Conservation (phyloP, 30 jellyfish, hydroid and myxozoan genomes). For the Chironex yamaguchii region DNA sequence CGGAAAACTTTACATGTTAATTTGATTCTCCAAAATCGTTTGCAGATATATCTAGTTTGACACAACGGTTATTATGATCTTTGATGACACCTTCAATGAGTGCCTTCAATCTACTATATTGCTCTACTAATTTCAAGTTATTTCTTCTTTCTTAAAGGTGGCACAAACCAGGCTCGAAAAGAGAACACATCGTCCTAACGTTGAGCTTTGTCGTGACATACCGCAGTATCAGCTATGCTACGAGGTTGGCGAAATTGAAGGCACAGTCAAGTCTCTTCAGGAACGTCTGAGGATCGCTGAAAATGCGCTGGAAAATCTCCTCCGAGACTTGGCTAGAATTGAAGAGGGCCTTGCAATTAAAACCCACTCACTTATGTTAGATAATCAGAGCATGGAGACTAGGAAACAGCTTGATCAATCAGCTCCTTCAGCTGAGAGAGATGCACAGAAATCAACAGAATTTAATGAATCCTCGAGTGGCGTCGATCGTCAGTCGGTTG, state of each 20-base stretch:
- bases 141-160: slow-evolving; percentile 55
- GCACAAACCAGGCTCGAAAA: slow-evolving; percentile 95
- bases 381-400: slow-evolving; percentile 81
- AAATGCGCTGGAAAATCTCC: slow-evolving; percentile 80
- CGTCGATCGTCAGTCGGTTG: neutral
- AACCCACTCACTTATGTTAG: slow-evolving; percentile 82
- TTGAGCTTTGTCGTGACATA: slow-evolving; percentile 92
- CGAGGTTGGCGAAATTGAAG: slow-evolving; percentile 96
- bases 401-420: slow-evolving; percentile 52
- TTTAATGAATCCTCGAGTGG: neutral
- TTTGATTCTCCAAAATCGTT: too few species aligned
- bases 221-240: slow-evolving; percentile 95
- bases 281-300: slow-evolving; percentile 83
- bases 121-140: neutral
- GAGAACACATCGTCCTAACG: slow-evolving; percentile 86
- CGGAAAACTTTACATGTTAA: too few species aligned
- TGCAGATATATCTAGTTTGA: too few species aligned
- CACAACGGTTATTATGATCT: too few species aligned
- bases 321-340: slow-evolving; percentile 82
- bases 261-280: slow-evolving; percentile 74
- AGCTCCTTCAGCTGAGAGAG: neutral
- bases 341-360: slow-evolving; percentile 81
- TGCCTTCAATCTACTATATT: too few species aligned
- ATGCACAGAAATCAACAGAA: neutral
- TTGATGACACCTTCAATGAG: too few species aligned